Conservation (phyloP, 92 coral and sea anemone genomes). For the Galaxea fascicularis region DNA sequence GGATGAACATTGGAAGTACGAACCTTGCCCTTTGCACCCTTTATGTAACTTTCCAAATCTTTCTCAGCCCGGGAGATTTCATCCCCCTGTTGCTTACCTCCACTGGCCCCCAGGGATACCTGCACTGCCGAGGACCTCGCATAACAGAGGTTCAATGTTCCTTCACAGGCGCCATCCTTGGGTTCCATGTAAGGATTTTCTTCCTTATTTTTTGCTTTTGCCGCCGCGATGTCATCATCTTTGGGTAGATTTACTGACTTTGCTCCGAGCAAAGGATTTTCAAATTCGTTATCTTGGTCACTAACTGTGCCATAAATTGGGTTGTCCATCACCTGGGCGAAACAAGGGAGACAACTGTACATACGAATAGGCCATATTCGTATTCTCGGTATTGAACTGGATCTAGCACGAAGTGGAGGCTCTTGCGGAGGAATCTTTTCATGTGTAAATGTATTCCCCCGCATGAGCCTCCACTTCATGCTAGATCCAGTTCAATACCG, state of each 20-base stretch:
- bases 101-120: neutral
- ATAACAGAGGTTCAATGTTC: slow-evolving; percentile 1
- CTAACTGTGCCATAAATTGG: slow-evolving; percentile 4
- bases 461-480: too few relatives aligned
- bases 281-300: neutral
- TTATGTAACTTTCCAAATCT: slow-evolving; percentile 7
- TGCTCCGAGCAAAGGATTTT: neutral
- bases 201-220: slow-evolving; percentile 17
- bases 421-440: too few relatives aligned
- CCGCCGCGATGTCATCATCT: slow-evolving; percentile 6
- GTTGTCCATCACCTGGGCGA: slow-evolving; percentile 23
- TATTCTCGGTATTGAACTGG: too few relatives aligned
- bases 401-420: too few relatives aligned
- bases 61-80: neutral
- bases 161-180: neutral
- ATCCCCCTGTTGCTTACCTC: neutral
- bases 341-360: neutral
- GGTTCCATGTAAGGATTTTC: slow-evolving; percentile 30
- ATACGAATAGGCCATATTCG: too few relatives aligned
- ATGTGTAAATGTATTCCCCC: too few relatives aligned
- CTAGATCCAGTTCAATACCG: too few relatives aligned
- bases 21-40: slow-evolving; percentile 14
- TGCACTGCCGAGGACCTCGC: neutral
- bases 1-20: slow-evolving; percentile 33
- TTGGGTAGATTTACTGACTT: slow-evolving; percentile 10